phyloP scores from a whole-genome alignment of 2,888 invertebrate species.

The Myopa tessellatipennis region DNA sequence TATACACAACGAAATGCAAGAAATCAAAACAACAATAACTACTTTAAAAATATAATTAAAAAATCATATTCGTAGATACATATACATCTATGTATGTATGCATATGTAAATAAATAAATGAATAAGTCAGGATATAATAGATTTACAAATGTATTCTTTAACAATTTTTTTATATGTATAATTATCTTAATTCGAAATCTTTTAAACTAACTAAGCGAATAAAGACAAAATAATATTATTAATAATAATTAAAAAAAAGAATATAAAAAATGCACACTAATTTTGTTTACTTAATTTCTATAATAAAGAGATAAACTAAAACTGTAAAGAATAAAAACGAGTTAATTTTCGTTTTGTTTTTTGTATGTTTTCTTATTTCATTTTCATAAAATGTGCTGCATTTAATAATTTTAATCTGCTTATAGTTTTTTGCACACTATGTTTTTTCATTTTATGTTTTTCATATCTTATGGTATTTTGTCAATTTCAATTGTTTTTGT shows the following conservation, averaged over 20 bases:
- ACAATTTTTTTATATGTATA: not conserved
- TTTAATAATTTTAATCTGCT: not conserved
- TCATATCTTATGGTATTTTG: slow-evolving; percentile 37
- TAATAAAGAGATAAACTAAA: not conserved
- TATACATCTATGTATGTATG: not conserved
- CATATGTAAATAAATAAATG: not conserved
- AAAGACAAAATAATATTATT: not conserved
- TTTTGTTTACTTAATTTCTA: slow-evolving; percentile 21
- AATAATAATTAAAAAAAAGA: slow-evolving; percentile 6
- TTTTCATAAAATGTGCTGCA: slow-evolving; percentile 10
- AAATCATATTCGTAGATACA: slow-evolving; percentile 22
- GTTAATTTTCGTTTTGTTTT: slow-evolving; percentile 8
- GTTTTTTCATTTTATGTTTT: too few relatives aligned
- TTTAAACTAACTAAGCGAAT: slow-evolving; percentile 25
- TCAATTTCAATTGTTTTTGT: slow-evolving; percentile 35
- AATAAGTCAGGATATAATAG: not conserved
- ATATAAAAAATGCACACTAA: slow-evolving; percentile 14
- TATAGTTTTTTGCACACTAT: not conserved
- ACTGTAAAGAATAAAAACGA: not conserved
- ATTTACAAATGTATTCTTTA: not conserved
- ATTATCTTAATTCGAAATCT: slow-evolving; percentile 14
- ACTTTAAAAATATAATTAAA: slow-evolving; percentile 46
- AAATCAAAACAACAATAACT: slow-evolving; percentile 51
- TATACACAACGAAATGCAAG: slow-evolving; percentile 43
- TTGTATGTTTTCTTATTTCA: not conserved